phyloP scores from a whole-genome alignment of 2,113 vertebrate species.

The Megalops atlanticus region DNA sequence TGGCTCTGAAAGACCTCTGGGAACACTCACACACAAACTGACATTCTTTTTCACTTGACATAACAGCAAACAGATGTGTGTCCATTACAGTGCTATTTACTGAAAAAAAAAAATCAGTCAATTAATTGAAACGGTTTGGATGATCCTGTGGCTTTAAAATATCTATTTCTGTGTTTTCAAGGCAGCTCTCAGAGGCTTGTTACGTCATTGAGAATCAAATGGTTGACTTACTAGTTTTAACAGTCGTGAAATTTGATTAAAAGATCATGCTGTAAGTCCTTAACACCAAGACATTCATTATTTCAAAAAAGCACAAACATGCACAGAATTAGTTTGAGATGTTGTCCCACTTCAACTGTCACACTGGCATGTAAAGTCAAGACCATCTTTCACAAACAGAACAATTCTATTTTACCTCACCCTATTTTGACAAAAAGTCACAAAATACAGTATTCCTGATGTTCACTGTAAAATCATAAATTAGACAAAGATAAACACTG shows the following conservation, averaged over 20 bases:
- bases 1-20: neutral
- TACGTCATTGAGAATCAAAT: too few species aligned
- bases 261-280: conserved; percentile 5
- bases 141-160: too few species aligned
- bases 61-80: neutral
- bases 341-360: too few species aligned
- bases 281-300: neutral
- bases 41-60: neutral
- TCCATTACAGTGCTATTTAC: neutral
- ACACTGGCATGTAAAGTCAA: conserved; percentile 8
- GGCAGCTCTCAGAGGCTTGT: too few species aligned
- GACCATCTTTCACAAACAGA: neutral
- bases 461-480: neutral
- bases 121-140: neutral
- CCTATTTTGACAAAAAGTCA: too few species aligned
- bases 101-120: neutral
- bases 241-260: conserved; percentile 1
- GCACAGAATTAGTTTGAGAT: neutral
- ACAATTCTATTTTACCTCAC: neutral
- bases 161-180: too few species aligned
- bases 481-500: neutral
- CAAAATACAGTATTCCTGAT: too few species aligned
- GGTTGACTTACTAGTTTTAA: neutral
- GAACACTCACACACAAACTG: neutral
- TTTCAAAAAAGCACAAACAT: neutral